A percentile compares a stretch with the other conserved stretches of the same genome.
Conservation (phyloP, 2,113 vertebrate species). For the Corythornis madagascariensis region DNA sequence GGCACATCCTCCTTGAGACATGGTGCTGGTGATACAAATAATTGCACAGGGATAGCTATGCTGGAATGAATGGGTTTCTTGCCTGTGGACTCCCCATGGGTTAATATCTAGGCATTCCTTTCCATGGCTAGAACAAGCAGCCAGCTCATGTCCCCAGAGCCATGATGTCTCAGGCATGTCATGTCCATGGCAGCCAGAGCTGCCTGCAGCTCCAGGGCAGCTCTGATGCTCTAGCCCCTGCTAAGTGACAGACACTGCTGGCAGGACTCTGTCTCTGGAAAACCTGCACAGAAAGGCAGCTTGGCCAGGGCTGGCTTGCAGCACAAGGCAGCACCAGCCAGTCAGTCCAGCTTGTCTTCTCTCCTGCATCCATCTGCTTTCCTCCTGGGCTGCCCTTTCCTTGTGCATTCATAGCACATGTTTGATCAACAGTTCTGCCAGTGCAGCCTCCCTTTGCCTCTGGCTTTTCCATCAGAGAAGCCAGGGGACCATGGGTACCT, state of each 20-base stretch:
- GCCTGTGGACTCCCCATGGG: fast-evolving
- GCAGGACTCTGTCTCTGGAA: neutral
- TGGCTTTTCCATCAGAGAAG: neutral
- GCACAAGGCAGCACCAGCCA: neutral
- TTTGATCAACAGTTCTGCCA: fast-evolving
- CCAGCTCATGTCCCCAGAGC: neutral
- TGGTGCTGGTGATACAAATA: neutral
- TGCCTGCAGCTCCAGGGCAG: neutral
- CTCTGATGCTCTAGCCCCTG: neutral
- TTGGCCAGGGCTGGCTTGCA: fast-evolving
- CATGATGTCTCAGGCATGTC: neutral
- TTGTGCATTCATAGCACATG: fast-evolving
- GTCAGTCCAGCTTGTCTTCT: fast-evolving
- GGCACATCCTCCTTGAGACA: neutral
- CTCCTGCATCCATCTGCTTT: neutral
- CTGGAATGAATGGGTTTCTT: neutral
- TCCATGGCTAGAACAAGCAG: neutral
- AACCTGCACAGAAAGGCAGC: neutral
- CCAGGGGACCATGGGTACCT: fast-evolving
- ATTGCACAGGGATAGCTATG: neutral
- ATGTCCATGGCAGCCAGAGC: neutral
- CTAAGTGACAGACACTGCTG: neutral
- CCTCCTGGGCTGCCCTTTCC: neutral
- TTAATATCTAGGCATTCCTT: neutral
- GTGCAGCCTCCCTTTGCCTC: fast-evolving